A percentile compares a stretch with the other conserved stretches of the same genome.
phyloP scores from a whole-genome alignment of 2,888 invertebrate species.

The Ophion slaviceki region DNA sequence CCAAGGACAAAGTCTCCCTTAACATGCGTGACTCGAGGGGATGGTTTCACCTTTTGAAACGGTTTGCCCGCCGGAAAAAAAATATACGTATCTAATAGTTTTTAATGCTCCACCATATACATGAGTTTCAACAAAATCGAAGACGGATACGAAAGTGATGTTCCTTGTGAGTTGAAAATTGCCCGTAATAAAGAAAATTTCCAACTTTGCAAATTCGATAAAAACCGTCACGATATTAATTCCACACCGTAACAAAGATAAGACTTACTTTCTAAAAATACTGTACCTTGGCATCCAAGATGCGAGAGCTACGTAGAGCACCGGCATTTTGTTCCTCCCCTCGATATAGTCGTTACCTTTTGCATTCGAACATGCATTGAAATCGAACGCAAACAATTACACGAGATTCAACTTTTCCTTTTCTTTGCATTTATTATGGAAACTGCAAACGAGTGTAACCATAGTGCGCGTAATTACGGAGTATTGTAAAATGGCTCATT shows the following conservation, averaged over 20 bases:
- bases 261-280: constrained; percentile 41
- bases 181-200: no score
- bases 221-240: neutral
- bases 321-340: constrained; percentile 84
- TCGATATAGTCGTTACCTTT: constrained; percentile 67
- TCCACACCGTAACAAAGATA: neutral
- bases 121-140: no score
- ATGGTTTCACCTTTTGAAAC: no score
- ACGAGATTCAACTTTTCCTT: constrained; percentile 17
- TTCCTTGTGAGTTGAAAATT: no score
- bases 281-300: constrained; percentile 91
- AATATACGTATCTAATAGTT: neutral
- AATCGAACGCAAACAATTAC: neutral
- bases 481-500: neutral
- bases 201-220: neutral
- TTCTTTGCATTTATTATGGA: neutral
- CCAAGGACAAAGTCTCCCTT: no score
- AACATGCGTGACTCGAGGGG: no score
- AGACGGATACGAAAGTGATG: no score
- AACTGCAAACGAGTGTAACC: constrained; percentile 1
- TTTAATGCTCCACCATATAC: no score
- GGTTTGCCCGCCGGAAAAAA: neutral
- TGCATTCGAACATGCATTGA: constrained; percentile 33
- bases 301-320: constrained; percentile 89
- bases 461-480: constrained; percentile 8